A percentile compares a stretch with the other conserved stretches of the same genome.
Conservation (phyloP, 2,113 vertebrate genomes). For the Bubo bubo region DNA sequence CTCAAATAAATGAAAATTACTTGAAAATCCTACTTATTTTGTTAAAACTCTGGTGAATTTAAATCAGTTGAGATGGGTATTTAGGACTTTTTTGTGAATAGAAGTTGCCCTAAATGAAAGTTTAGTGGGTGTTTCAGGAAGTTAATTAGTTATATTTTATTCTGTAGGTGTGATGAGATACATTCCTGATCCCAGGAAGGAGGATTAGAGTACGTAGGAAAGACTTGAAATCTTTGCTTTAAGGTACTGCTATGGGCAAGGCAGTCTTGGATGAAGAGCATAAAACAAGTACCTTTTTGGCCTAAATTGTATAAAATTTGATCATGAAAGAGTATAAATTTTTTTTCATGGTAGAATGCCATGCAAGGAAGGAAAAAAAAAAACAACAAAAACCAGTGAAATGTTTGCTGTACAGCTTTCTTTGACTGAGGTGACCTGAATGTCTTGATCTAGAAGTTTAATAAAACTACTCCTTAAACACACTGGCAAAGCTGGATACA, state of each 20-base stretch:
- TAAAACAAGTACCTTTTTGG: neutral
- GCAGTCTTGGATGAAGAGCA: neutral
- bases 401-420: neutral
- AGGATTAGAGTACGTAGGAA: neutral
- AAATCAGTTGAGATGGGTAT: conserved; percentile 51
- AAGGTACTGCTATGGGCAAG: neutral
- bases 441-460: neutral
- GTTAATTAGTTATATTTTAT: fast-evolving
- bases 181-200: neutral
- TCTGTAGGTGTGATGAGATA: neutral
- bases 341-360: neutral
- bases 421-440: neutral
- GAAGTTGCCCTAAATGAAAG: neutral
- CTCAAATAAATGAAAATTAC: conserved; percentile 78
- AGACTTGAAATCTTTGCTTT: neutral
- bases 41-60: conserved; percentile 67
- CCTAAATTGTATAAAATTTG: neutral
- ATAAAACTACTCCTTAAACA: neutral
- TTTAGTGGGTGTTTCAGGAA: neutral
- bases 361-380: neutral
- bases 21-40: conserved; percentile 70
- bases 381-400: neutral
- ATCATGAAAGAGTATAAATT: neutral
- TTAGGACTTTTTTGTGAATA: neutral
- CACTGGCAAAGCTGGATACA: neutral